Evolutionary conservation across 2,797 vertebrate species (phyloP).

Genomic region (Silurus aristotelis): DNA sequence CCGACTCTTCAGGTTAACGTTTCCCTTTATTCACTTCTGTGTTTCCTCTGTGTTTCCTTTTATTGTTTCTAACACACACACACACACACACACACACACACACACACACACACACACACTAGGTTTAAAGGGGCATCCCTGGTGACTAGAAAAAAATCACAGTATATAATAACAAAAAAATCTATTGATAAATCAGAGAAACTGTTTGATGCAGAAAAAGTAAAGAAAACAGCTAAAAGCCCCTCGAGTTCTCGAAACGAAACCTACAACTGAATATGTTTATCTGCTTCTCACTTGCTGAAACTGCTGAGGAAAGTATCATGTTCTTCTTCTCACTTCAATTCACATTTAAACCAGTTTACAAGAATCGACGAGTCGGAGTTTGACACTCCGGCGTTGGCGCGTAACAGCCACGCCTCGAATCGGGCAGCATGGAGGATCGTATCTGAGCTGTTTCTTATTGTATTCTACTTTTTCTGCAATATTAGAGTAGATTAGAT

Average conservation of each 20-base stretch:
- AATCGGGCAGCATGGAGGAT: too few relatives aligned
- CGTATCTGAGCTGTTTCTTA: neutral
- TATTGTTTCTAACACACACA: neutral
- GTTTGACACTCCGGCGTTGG: too few relatives aligned
- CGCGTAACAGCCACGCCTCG: neutral
- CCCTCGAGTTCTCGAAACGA: neutral
- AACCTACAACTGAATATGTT: too few relatives aligned
- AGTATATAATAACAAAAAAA: neutral
- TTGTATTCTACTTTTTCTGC: neutral
- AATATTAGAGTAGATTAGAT: too few relatives aligned
- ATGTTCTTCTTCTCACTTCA: neutral
- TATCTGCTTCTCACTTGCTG: neutral
- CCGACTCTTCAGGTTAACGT: neutral
- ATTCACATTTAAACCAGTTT: neutral
- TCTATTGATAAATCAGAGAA: neutral
- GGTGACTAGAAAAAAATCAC: neutral
- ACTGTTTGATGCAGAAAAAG: too few relatives aligned
- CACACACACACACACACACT: neutral
- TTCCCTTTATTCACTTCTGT: neutral
- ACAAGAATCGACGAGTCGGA: neutral
- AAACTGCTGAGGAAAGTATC: conserved; percentile 7
- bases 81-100: neutral
- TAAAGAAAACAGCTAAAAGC: neutral
- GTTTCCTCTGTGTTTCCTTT: neutral
- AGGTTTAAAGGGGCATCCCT: neutral